A percentile compares a stretch with the other conserved stretches of the same genome.
Conservation (phyloP, 1,140 invertebrate species). For the Aleiodes sp. region DNA sequence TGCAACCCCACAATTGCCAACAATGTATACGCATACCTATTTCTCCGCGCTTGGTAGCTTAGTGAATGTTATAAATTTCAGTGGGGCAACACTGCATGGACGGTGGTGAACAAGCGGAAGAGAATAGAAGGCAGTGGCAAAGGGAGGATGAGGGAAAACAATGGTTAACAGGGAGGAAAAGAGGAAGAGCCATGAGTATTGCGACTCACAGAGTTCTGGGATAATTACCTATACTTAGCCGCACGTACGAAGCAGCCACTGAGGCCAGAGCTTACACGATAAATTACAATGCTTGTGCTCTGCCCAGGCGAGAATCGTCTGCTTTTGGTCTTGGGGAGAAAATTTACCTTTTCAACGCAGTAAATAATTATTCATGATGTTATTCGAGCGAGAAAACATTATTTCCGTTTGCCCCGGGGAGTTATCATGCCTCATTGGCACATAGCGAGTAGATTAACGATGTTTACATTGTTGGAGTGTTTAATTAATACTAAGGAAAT, state of each 20-base stretch:
- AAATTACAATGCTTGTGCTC: not conserved
- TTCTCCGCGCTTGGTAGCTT: constrained; percentile 10
- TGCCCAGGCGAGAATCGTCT: not conserved
- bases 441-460: too few relatives aligned
- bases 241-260: constrained; percentile 11
- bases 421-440: too few relatives aligned
- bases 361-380: constrained; percentile 8
- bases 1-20: not conserved
- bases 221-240: constrained; percentile 37
- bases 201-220: constrained; percentile 15
- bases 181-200: not conserved
- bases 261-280: constrained; percentile 1
- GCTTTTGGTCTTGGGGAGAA: not conserved
- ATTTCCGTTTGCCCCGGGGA: too few relatives aligned
- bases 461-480: too few relatives aligned
- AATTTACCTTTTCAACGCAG: constrained; percentile 10
- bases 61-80: constrained; percentile 28
- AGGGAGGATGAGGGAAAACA: not conserved
- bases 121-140: not conserved
- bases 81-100: not conserved
- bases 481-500: too few relatives aligned
- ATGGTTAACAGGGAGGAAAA: not conserved
- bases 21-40: constrained; percentile 16
- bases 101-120: not conserved
- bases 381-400: constrained; percentile 5